phyloP scores from a whole-genome alignment of 2,888 invertebrate species.

The Scaptomyza polygonia region DNA sequence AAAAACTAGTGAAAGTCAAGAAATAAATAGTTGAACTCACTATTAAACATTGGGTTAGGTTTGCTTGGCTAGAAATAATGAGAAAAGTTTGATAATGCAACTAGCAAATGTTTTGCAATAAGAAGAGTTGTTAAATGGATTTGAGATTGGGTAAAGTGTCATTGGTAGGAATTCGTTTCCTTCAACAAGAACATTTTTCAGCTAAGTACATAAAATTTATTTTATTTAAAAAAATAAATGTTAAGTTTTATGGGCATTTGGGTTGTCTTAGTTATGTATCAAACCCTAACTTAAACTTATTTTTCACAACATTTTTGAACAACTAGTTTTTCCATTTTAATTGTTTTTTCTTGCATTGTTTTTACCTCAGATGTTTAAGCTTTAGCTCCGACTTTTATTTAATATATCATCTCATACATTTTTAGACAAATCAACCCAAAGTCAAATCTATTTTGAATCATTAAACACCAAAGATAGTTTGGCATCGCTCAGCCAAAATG shows the following conservation, averaged over 20 bases:
- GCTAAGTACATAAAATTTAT: too few relatives aligned
- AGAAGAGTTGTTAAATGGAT: neutral
- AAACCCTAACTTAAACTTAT: too few relatives aligned
- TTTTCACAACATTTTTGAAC: too few relatives aligned
- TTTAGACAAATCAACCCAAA: neutral
- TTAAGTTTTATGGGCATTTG: too few relatives aligned
- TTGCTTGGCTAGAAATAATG: constrained; percentile 4
- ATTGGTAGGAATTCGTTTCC: too few relatives aligned
- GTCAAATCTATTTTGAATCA: constrained; percentile 10
- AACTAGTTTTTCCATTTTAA: too few relatives aligned
- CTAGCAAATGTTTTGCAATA: neutral
- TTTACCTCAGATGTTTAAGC: too few relatives aligned
- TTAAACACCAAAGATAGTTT: constrained; percentile 8
- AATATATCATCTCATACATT: neutral
- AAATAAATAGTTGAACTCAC: constrained; percentile 5
- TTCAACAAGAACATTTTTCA: too few relatives aligned
- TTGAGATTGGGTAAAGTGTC: neutral
- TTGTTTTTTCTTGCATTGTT: too few relatives aligned
- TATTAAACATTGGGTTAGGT: constrained; percentile 8
- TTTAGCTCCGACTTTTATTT: neutral
- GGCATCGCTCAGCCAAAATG: constrained; percentile 19
- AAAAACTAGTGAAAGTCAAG: constrained; percentile 34
- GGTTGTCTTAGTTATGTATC: too few relatives aligned
- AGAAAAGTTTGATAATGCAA: constrained; percentile 2
- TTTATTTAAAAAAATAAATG: too few relatives aligned